phyloP scores from a whole-genome alignment of 2,888 invertebrate species.

The Sphinx pinastri region DNA sequence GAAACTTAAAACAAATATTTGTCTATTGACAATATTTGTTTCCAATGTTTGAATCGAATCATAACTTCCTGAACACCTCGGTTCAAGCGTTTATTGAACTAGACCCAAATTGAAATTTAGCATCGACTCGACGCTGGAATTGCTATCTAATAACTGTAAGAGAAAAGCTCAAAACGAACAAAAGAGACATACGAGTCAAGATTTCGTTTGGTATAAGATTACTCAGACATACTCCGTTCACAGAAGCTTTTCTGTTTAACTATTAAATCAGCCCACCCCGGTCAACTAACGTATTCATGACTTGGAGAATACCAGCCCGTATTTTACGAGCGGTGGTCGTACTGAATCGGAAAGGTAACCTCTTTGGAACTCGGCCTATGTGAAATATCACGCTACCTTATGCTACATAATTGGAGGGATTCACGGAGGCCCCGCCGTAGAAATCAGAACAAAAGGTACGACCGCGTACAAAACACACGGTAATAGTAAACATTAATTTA shows the following conservation, averaged over 20 bases:
- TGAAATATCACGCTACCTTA: slow-evolving; percentile 68
- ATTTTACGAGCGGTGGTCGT: slow-evolving; percentile 76
- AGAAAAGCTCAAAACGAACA: slow-evolving; percentile 9
- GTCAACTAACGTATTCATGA: slow-evolving; percentile 79
- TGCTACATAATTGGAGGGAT: slow-evolving; percentile 63
- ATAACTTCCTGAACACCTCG: neutral
- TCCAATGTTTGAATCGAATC: slow-evolving; percentile 1
- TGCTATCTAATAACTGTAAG: neutral
- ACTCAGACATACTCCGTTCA: slow-evolving; percentile 52
- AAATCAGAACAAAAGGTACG: slow-evolving; percentile 23
- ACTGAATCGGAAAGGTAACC: slow-evolving; percentile 76
- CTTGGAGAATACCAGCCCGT: slow-evolving; percentile 69
- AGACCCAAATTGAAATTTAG: slow-evolving; percentile 12
- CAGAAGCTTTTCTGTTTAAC: slow-evolving; percentile 69
- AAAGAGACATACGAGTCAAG: slow-evolving; percentile 1
- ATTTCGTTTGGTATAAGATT: slow-evolving; percentile 29
- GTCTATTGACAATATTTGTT: neutral
- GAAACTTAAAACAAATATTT: neutral
- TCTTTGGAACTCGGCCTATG: slow-evolving; percentile 62
- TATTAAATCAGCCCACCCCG: slow-evolving; percentile 72
- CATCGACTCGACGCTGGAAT: neutral
- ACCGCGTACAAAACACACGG: slow-evolving; percentile 21
- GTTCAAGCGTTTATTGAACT: slow-evolving; percentile 13
- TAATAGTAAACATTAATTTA: slow-evolving; percentile 23
- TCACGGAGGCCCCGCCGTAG: slow-evolving; percentile 38